Conservation (phyloP, 2,888 invertebrate genomes). For the Dryomyza anilis region DNA sequence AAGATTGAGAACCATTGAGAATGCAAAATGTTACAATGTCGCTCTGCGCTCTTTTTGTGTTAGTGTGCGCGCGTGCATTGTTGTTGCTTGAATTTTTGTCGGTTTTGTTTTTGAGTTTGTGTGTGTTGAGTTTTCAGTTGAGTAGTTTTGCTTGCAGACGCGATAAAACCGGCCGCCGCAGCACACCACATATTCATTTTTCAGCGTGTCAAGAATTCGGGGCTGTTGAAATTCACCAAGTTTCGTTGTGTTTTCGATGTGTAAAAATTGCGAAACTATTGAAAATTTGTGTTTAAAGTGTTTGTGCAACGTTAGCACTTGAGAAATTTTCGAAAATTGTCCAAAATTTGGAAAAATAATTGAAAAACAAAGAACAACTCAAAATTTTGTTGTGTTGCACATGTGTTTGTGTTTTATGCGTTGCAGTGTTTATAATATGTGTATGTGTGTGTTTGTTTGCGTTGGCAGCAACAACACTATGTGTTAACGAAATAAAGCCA, state of each 20-base stretch:
- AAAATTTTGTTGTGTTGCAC: background rate
- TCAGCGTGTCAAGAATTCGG: background rate
- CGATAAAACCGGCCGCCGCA: slow-evolving; percentile 27
- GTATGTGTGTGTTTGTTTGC: background rate
- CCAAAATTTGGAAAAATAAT: background rate
- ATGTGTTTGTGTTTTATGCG: background rate
- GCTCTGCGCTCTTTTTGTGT: no score
- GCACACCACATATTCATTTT: background rate
- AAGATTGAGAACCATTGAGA: no score
- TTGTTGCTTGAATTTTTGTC: background rate
- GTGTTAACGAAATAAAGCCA: background rate
- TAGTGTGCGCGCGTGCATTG: background rate
- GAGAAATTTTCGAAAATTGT: slow-evolving; percentile 13
- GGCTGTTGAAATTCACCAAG: background rate
- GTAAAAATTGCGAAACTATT: slow-evolving; percentile 5
- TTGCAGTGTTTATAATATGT: background rate
- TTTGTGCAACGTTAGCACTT: background rate
- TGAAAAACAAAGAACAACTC: background rate
- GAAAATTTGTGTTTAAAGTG: background rate
- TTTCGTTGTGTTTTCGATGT: background rate
- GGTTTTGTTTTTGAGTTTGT: slow-evolving; percentile 3
- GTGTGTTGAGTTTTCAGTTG: slow-evolving; percentile 30
- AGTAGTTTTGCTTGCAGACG: slow-evolving; percentile 36
- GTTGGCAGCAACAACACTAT: background rate
- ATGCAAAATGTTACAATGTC: no score